phyloP scores from a whole-genome alignment of 2,888 invertebrate genomes.

The Deladenus siricidicola region DNA sequence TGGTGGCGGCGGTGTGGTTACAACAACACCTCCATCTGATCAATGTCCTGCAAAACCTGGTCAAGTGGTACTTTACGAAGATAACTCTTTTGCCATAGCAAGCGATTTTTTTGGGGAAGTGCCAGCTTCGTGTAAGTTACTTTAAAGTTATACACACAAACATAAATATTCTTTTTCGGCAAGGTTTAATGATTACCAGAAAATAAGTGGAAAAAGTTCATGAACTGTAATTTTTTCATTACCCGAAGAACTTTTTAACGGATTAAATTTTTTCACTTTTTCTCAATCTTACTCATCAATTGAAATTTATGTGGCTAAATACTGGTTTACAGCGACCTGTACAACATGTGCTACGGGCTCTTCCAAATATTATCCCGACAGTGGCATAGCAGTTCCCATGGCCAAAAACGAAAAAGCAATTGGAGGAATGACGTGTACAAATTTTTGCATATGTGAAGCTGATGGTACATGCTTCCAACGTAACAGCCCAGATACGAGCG shows the following conservation, averaged over 20 bases:
- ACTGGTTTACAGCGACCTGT: slow-evolving; percentile 1
- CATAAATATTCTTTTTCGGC: too few relatives aligned
- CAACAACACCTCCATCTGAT: background rate
- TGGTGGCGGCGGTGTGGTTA: background rate
- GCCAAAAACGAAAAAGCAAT: background rate
- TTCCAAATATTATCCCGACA: slow-evolving; percentile 3
- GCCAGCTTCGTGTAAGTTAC: background rate
- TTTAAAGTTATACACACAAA: background rate
- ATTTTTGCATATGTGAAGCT: slow-evolving; percentile 4
- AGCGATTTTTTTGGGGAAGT: background rate
- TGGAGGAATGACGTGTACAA: background rate
- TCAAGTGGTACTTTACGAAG: background rate
- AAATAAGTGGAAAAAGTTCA: too few relatives aligned
- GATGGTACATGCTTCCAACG: slow-evolving; percentile 6
- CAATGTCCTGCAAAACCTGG: background rate
- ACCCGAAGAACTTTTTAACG: too few relatives aligned
- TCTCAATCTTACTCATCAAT: background rate
- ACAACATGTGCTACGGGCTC: slow-evolving; percentile 5
- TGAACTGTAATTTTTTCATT: too few relatives aligned
- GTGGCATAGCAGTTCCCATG: background rate
- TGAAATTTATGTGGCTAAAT: background rate
- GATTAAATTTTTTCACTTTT: too few relatives aligned
- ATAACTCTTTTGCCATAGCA: background rate
- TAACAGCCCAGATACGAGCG: background rate
- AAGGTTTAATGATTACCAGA: too few relatives aligned